Evolutionary conservation across 2,113 vertebrate genomes (phyloP), one percentile per base, ranked within the genome.

Genomic region (Trogon surrucura): DNA sequence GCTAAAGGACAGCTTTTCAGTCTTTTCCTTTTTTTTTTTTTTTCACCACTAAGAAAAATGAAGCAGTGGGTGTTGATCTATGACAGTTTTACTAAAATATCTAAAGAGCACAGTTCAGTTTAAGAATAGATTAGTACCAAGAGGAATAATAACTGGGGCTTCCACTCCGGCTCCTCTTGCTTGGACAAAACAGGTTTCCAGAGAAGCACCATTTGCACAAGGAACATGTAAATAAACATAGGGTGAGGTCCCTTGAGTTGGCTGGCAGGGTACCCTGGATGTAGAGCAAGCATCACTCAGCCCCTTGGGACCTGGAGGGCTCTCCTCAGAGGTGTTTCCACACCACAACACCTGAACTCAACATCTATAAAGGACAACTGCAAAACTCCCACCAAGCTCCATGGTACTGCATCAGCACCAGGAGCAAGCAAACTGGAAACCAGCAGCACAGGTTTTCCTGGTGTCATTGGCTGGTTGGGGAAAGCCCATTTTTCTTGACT

Each of bases 31-130:
- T 72, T 36, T 10, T 26, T 13, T 47, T 75, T 89, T 58, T 72
- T 79, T 62, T 29, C 66, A 89, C 93, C 92, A 81, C 70, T 94
- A 89, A 97, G 85, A 83, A 97, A 97, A 97, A 97, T 12, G 85
- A 96, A 95, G 83, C 80, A 32, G 89, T 95, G 86, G 96, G 85
- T 87, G 60, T 78, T 91, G 91, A 96, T 96, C 94, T 95, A 56
- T 95, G 87, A 95, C 91, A 93, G 87, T 93, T 97, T 92, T 93
- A 92, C 97, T 96, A 92, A 97, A 98, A 97, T 97, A 97, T 88
- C 95, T 78, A 66, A 94, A 91, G 92, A 96, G 86, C 80, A 77
- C 47, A 69, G 86, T 79, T 93, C 83, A 93, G 96, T 96, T 97
- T 97, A 97, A 94, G 93, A 97, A 95, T 82, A 96, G 97, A 96